A percentile compares a stretch with the other conserved stretches of the same genome.
These are phyloP conservation scores for Patella caerulea DNA, from an alignment of 2,888 invertebrate species.

Conservation along the genomic window DNA sequence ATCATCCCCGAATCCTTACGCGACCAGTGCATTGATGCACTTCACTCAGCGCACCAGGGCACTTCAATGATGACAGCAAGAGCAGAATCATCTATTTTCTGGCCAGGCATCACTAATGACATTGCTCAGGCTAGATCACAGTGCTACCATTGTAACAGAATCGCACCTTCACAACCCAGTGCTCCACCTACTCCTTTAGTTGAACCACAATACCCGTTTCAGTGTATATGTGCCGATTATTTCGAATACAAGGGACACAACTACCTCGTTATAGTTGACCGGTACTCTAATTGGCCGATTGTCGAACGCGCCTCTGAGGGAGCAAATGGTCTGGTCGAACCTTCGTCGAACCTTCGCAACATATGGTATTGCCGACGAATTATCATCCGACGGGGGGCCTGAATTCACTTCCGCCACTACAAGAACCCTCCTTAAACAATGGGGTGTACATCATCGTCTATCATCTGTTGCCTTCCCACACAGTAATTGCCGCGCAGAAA, in stretches of 20 bases:
- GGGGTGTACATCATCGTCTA: slow-evolving; percentile 50
- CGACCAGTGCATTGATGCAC: slow-evolving; percentile 26
- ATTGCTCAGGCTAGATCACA: slow-evolving; percentile 3
- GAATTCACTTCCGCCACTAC: slow-evolving; percentile 43
- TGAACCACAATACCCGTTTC: slow-evolving; percentile 40
- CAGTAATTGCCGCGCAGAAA: slow-evolving; percentile 51
- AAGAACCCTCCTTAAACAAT: slow-evolving; percentile 41
- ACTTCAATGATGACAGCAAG: slow-evolving; percentile 41
- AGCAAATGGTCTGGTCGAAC: slow-evolving; percentile 36
- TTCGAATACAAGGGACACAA: slow-evolving; percentile 27
- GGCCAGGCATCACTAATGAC: slow-evolving; percentile 38
- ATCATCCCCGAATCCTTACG: slow-evolving; percentile 45
- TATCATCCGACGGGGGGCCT: slow-evolving; percentile 47
- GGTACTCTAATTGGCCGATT: slow-evolving; percentile 41
- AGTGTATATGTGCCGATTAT: slow-evolving; percentile 20
- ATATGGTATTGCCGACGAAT: slow-evolving; percentile 47
- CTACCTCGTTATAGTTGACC: slow-evolving; percentile 45
- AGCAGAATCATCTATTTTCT: slow-evolving; percentile 49
- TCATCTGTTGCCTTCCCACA: slow-evolving; percentile 53
- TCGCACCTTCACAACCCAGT: slow-evolving; percentile 44
- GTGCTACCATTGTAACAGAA: slow-evolving; percentile 38
- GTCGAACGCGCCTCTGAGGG: slow-evolving; percentile 37
- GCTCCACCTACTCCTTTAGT: slow-evolving; percentile 41
- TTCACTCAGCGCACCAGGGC: slow-evolving; percentile 54
- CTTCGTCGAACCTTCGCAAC: slow-evolving; percentile 44